Base-by-base conservation (phyloP, 1,140 invertebrate species). In the Protaetia brevitarsis region DNA sequence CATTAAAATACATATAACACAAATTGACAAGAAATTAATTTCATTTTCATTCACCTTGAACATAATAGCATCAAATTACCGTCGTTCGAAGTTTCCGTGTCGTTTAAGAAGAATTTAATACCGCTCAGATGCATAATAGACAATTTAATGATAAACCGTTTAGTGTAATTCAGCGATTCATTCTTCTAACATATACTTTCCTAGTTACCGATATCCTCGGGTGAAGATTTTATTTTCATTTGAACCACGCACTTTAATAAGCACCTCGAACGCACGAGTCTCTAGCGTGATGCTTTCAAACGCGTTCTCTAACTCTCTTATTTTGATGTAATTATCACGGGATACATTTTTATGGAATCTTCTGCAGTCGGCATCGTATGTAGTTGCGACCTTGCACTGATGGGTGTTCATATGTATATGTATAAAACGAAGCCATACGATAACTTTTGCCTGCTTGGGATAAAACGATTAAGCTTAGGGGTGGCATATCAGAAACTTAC, bases 131-230 rank as follows among this genome's bases (percentile, higher is more conserved):
- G 19, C 19, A 4, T 16, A 51, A 51, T 51, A 51, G 41, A 51
- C 19, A 51, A 51, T 51, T 51, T 51, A 51, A 51, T 51, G 16
- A 51, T 51, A 19, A 51, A 51, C 41, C 41, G 41, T 51, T 51
- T 51, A 51, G 41, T 51, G 41, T 51, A 51, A 51, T 51, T 6
- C 19, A 23, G 16, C 41, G 16, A 51, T 19, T 51, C 5, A 51
- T 51, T 19, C 19, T 51, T 23, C 4, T 23, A 51, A 51, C 41
- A 51, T 51, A 23, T 51, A 51, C 26, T 51, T 51, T 51, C 26
- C 41, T 51, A 51, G 41, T 51, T 51, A 51, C 41, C 19, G 13
- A 51, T 51, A 51, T 23, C 41, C 41, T 51, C 19, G 19, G 19
- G 41, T 51, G 41, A 23, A 19, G 19, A 19, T 19, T 23, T 51